These are phyloP conservation scores for Nematolebias whitei DNA, from an alignment of 2,113 vertebrate genomes.

Conservation along the genomic window DNA sequence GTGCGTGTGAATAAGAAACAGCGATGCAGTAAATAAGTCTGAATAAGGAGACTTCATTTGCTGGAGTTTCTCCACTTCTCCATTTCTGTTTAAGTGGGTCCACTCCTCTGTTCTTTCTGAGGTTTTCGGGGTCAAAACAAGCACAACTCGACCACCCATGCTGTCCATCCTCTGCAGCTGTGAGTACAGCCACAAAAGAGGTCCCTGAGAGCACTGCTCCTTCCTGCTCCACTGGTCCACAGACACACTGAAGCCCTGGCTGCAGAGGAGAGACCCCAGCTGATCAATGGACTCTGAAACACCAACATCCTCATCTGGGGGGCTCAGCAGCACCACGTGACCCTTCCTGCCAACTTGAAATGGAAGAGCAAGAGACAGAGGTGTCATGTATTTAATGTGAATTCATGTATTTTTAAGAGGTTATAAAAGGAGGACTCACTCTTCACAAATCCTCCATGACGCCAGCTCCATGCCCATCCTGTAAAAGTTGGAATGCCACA, in stretches of 20 bases:
- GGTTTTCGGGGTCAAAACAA: constrained; percentile 82
- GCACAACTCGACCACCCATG: constrained; percentile 74
- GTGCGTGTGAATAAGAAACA: constrained; percentile 79
- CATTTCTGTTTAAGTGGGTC: constrained; percentile 36
- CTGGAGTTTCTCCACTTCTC: background rate
- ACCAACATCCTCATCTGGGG: constrained; percentile 64
- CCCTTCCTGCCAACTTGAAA: constrained; percentile 47
- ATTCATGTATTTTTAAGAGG: background rate
- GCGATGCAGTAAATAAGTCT: constrained; percentile 80
- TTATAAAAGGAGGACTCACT: constrained; percentile 47
- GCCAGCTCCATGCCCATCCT: constrained; percentile 66
- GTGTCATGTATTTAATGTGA: background rate
- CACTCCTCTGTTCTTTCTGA: constrained; percentile 74
- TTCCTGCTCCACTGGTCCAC: constrained; percentile 86
- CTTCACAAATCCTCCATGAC: constrained; percentile 35
- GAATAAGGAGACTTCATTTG: constrained; percentile 61
- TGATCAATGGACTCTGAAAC: constrained; percentile 70
- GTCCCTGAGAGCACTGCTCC: constrained; percentile 75
- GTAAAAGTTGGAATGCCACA: constrained; percentile 16
- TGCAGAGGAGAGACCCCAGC: constrained; percentile 78
- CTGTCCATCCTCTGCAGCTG: constrained; percentile 76
- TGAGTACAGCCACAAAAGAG: constrained; percentile 87
- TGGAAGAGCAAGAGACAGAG: constrained; percentile 9
- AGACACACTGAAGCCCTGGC: constrained; percentile 77
- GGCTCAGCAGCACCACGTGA: constrained; percentile 84